Base-by-base conservation (phyloP, 2,113 vertebrate genomes). In the Carassius auratus region DNA sequence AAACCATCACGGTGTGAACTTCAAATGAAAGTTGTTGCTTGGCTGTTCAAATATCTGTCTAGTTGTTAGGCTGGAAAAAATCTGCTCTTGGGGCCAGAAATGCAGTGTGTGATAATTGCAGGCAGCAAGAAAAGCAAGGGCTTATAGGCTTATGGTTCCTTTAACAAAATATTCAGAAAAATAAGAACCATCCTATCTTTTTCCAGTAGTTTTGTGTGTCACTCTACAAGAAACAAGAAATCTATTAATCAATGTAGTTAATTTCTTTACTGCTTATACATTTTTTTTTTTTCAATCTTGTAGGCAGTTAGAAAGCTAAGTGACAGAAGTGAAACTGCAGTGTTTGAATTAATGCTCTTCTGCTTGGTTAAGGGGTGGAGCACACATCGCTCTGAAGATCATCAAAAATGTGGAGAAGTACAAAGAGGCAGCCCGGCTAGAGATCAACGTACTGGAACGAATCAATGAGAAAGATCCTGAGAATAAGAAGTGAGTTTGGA, bases 331-430 rank as follows among this genome's bases (percentile, higher is more conserved):
- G 10, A 74, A 42, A 14, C 42, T 26, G 71, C 48, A 1, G 1
- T 50, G 48, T 74, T 74, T 74, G 12, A 74, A 74, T 10, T 23
- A 26, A 52, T 17, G 12, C 0, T 79, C 30, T 23, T 62, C 5
- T 80, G 6, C 30, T 33, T 62, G 17, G 21, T 86, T 14, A 23
- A 90, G 89, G 69, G 87, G 89, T 45, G 89, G 87, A 61, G 59
- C 87, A 8, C 94, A 94, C 0, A 95, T 97, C n/a, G 96, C 96
- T 85, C 89, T 97, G 84, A 97, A 97, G 93, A 97, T 97, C 88
- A 97, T 97, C 68, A 97, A 97, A 87, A 97, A 97, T 0, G 96
- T 97, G 0, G 96, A 97, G 86, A 97, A 97, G 23, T 97, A 97
- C 91, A 96, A 96, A 84, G 96, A 97, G 87, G 96, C 96, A 0